Base-by-base conservation (phyloP, 1,140 invertebrate genomes). In the Copidosoma floridanum region DNA sequence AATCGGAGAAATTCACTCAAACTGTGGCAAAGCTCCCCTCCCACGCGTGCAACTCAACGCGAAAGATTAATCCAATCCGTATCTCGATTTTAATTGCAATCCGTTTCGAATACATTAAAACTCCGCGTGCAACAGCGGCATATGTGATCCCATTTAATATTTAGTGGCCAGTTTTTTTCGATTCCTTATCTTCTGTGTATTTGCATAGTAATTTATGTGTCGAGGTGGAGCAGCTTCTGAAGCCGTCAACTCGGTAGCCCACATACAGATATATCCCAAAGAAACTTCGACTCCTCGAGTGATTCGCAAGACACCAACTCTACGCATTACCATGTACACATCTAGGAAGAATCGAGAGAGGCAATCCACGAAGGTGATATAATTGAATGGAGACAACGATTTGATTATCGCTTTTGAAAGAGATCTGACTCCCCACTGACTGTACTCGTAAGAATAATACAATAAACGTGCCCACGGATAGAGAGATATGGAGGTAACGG, bases 301-400 rank as follows among this genome's bases (percentile, higher is more conserved):
- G 27, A 20, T 46, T 44, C 24, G n/a, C n/a, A n/a, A n/a, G n/a
- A n/a, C n/a, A n/a, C n/a, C n/a, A n/a, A n/a, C n/a, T n/a, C n/a
- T n/a, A 32, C 12, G 12, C 29, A 32, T 6, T 32, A 32, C 12
- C 6, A 32, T 12, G 29, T 8, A 8, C 0, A 32, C 6, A 12
- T 32, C 29, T 12, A 12, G 29, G 29, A 12, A 32, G 12, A 12
- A 32, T 32, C 12, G 29, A 32, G 12, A 32, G 12, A 32, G 12
- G 11, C 7, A 32, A 24, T 21, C 14, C 21, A 12, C 26, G 12
- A 0, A 23, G 21, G 21, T 26, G 52, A 54, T 54, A 23, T 50
- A 57, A 57, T 57, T 57, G 56, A 57, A 57, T 41, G 56, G 32
- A 23, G 44, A 57, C 41, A 46, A 57, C 56, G 50, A 57, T 57